Evolutionary conservation across 2,888 invertebrate genomes (phyloP), one percentile per base, ranked within the genome.

Genomic region (Athalia cordata): DNA sequence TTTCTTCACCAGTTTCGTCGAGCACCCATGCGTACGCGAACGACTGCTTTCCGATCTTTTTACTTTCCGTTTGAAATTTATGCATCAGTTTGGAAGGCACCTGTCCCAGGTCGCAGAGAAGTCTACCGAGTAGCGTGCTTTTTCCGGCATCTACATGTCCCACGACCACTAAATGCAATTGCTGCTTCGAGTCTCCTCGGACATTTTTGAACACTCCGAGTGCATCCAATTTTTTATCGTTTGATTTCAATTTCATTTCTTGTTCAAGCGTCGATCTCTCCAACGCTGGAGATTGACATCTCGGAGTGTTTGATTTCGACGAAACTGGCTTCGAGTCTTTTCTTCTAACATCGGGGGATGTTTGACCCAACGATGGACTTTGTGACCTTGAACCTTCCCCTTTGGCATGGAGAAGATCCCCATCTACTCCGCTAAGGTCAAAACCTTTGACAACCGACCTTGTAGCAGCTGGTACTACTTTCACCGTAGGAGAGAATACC

Each of bases 21-120:
- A 99, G 92, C 3, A 99, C 98, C 99, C 99, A 99, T 3, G 99
- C 99, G 91, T 96, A 99, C 92, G 98, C 96, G 86, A 99, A 99
- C 81, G 98, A 98, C 86, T 98, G 97, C 90, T 99, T 99, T 3
- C 99, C 99, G 82, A 98, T 92, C 90, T 99, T 99, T 88, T 97
- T 96, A 85, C 98, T 97, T 87, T 99, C 99, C 88, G 98, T 97
- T 88, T 99, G 99, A 92, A 98, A 98, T 89, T 99, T 99, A 90
- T 99, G 99, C 93, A 90, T 86, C 3, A 90, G 77, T 79, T 85
- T 87, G 0, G 85, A 83, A 0, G 89, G 81, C 3, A 90, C 96
- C 90, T 96, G 95, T 29, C 97, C 97, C 52, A 97, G 91, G 80
- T 95, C 95, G 88, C 95, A 98, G 0, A 99, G 92, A 61, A 99